Base-by-base conservation (phyloP, 1,140 invertebrate genomes). In the Formica selysi region DNA sequence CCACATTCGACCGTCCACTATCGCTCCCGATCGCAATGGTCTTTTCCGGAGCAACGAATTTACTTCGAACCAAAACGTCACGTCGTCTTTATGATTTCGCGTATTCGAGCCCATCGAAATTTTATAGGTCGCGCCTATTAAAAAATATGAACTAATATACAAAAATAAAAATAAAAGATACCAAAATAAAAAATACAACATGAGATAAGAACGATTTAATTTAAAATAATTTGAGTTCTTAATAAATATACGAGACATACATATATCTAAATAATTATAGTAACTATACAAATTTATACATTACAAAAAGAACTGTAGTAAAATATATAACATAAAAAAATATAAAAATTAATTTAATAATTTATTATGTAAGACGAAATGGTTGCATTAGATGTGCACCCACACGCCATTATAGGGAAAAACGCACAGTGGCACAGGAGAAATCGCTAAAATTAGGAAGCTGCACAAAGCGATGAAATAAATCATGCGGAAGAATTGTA, bases 1-100 rank as follows among this genome's bases (percentile, higher is more conserved):
- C 78, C 73, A 70, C 57, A 32, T 73, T 80, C 88, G 76, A 61
- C 68, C 76, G 73, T 67, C 62, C 78, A 36, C 29, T 36, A 61
- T 64, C 36, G 62, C 22, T 29, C 36, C 41, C 67, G 32, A 80
- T 70, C 76, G 76, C 32, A 68, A 80, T 68, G 51, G 48, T 80
- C 67, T 73, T 81, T 81, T 81, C 67, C 38, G 36, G 51, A 22
- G 3, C 67, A 26, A 81, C 67, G 36, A 81, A 81, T 81, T 81
- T 81, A 71, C 78, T 81, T 68, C 51, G 59, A 68, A 81, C 26
- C 65, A 71, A 59, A 16, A 48, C 3, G 13, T 16, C 44, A 19
- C 7, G 78, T 81, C 67, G 65, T 57, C 67, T 57, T 80, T 41
- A 71, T 71, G n/a, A 26, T 22, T 41, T 44, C 51, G 26, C 19